Percentiles rank a stretch among this genome's conserved stretches.
Evolutionary conservation across 2,797 vertebrate genomes (phyloP).

Genomic region (Pantherophis alleghaniensis): DNA sequence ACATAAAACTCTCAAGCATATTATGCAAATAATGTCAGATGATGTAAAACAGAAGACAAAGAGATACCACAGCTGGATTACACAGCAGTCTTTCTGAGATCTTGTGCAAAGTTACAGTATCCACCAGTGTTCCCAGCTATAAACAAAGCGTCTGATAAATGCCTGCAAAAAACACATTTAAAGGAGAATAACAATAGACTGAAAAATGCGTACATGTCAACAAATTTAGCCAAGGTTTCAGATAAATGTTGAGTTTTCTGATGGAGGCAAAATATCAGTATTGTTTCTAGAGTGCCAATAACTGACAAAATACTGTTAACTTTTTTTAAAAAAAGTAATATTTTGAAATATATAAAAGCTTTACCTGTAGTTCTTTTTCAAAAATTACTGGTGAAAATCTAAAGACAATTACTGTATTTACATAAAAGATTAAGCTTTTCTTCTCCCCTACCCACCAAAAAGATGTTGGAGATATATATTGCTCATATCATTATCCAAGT

Average conservation of each 20-base stretch:
- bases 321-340: background rate
- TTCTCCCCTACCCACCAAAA: fast-evolving
- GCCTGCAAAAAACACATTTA: background rate
- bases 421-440: background rate
- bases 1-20: background rate
- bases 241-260: background rate
- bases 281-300: background rate
- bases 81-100: background rate
- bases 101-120: background rate
- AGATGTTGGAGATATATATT: background rate
- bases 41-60: fast-evolving
- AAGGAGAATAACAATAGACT: background rate
- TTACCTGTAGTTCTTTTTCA: background rate
- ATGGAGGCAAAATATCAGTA: background rate
- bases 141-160: background rate
- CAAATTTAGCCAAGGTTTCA: background rate
- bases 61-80: background rate
- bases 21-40: background rate
- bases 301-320: background rate
- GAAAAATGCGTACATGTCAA: background rate
- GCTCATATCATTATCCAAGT: no score
- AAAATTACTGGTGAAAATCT: background rate
- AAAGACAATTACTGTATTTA: background rate
- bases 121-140: background rate
- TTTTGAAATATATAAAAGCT: background rate